Evolutionary conservation across 2,797 vertebrate genomes (phyloP).

Genomic region (Epinephelus awoara): DNA sequence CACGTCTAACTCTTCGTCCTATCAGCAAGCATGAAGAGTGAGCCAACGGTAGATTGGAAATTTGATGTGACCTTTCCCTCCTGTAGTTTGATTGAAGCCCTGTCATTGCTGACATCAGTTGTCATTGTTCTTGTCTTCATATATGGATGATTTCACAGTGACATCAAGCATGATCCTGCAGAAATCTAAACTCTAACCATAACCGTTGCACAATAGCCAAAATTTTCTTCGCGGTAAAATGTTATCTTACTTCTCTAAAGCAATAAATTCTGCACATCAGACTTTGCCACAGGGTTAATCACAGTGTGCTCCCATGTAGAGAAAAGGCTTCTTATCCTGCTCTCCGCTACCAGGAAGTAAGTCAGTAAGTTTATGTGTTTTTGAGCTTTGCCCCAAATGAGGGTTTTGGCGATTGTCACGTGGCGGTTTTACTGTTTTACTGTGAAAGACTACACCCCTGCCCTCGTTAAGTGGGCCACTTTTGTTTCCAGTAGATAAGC

Average conservation of each 20-base stretch:
- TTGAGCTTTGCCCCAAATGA: conserved; percentile 22
- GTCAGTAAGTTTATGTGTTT: conserved; percentile 28
- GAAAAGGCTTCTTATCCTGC: neutral
- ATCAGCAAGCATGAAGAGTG: neutral
- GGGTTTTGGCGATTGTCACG: neutral
- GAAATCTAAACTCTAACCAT: no score
- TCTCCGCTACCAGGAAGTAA: conserved; percentile 25
- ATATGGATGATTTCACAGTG: neutral
- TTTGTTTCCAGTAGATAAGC: conserved; percentile 51
- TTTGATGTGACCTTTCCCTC: neutral
- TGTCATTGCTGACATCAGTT: neutral
- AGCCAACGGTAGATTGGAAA: neutral
- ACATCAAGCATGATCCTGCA: no score
- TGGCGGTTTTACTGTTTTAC: neutral
- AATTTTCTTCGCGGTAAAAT: neutral
- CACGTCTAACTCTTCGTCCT: neutral
- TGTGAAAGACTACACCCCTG: conserved; percentile 13
- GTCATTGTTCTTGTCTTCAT: neutral
- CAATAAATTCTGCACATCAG: neutral
- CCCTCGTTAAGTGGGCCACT: neutral
- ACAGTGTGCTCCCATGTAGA: neutral
- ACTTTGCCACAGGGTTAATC: conserved; percentile 1
- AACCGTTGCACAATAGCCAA: no score
- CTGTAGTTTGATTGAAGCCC: neutral
- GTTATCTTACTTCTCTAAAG: neutral